Evolutionary conservation across 2,797 vertebrate species (phyloP).

Genomic region (Potorous gilbertii): DNA sequence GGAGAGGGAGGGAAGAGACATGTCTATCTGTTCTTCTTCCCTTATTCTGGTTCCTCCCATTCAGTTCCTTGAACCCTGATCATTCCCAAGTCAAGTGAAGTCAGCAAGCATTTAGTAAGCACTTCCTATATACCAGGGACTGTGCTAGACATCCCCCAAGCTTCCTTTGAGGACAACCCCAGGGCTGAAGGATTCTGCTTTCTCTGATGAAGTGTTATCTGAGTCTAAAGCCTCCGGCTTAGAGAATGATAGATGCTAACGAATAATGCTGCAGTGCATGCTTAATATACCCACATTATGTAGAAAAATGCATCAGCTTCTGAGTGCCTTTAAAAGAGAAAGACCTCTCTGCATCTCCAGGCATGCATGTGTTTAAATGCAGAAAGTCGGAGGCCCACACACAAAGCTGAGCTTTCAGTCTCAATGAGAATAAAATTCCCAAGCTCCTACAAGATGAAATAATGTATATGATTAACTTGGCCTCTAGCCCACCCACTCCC

Average conservation of each 20-base stretch:
- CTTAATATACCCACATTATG: constrained; percentile 48
- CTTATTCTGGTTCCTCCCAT: no score
- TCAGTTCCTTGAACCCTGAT: no score
- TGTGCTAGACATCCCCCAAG: not conserved
- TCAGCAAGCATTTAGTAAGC: no score
- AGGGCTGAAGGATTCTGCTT: constrained; percentile 43
- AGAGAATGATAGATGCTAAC: constrained; percentile 57
- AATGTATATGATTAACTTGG: constrained; percentile 34
- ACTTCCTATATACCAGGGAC: no score
- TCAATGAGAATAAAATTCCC: constrained; percentile 51
- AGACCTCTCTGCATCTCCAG: constrained; percentile 11
- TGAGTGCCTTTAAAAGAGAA: constrained; percentile 1
- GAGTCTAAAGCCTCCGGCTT: constrained; percentile 51
- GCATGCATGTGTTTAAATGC: constrained; percentile 16
- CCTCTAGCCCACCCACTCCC: not conserved
- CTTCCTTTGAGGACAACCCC: constrained; percentile 29
- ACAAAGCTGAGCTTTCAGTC: constrained; percentile 36
- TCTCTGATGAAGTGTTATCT: constrained; percentile 54
- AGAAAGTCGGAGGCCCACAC: constrained; percentile 4
- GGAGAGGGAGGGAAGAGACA: no score
- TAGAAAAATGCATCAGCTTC: constrained; percentile 61
- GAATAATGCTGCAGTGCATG: constrained; percentile 53
- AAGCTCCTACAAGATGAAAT: constrained; percentile 52
- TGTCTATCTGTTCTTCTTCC: no score
- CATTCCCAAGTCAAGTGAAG: no score